Base-by-base conservation (phyloP, 2,797 vertebrate genomes). In the Paramormyrops hopkinsi region DNA sequence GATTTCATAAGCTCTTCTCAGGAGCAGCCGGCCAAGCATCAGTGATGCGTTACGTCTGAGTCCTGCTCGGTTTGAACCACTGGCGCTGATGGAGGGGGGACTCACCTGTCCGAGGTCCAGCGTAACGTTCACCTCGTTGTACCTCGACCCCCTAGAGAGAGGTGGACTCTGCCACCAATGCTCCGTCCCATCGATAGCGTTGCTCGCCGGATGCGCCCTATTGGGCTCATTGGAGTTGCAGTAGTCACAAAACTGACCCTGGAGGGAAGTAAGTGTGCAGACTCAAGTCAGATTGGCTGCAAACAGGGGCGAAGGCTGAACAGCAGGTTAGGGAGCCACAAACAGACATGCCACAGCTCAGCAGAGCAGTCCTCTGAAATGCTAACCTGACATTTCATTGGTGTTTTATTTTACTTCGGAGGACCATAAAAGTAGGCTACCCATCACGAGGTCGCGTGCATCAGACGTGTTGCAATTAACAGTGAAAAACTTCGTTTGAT, bases 101-200 rank as follows among this genome's bases (percentile, higher is more conserved):
- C 97, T 97, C 91, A 99, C 98, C 97, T 99, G 98, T 14, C 97
- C 97, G 88, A 99, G 96, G 89, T 99, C 97, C 93, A 99, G 93
- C 33, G 98, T 99, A 88, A 99, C 94, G 29, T 97, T 97, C 92
- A 99, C 97, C 92, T 96, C 92, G 0, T 98, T 98, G 96, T 98
- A 97, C 88, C 86, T 93, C 56, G 92, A 50, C 48, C 98, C 97
- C 62, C 94, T 94, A 41, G 98, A 99, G 6, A 99, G 97, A 89
- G 98, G 97, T 0, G 98, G 98, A 90, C 98, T 99, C 91, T 99
- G 98, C 98, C 98, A 99, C 98, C 98, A 99, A 11, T 95, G 94
- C 89, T 99, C 97, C 0, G 98, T 97, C 90, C 98, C 98, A 1
- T 99, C 98, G 0, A 99, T 95, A 4, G 98, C 97, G 0, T 96